Evolutionary conservation across 2,113 vertebrate genomes (phyloP), one percentile per base, ranked within the genome.

Genomic region (Tachycineta bicolor): DNA sequence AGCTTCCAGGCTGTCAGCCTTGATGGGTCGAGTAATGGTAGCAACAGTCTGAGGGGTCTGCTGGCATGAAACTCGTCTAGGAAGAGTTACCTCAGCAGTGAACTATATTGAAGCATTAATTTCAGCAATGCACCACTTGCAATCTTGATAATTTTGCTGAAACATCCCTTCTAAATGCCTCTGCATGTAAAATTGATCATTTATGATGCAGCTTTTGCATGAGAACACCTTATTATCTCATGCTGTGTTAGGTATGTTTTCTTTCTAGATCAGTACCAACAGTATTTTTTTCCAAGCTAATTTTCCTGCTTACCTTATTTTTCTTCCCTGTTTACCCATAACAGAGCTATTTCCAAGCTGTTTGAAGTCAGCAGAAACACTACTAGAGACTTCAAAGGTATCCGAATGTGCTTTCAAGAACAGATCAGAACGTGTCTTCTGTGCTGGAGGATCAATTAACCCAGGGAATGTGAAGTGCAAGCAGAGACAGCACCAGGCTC

Each of bases 311-410:
- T 1, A 2, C 50, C 52, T 74, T 81, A 52, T 92, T 87, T 90
- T 95, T 90, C 58, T 68, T 92, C 12, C 29, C 10, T 64, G 33
- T 78, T 85, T 81, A 70, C 29, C 39, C 33, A 9, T 26, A 44
- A 26, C 31, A 85, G 46, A 87, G 29, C n/a, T 65, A 64, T 64
- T 68, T 10, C 16, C 39, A 89, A 79, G 18, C 7, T 91, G 37
- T 82, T 69, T 76, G 89, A 85, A 94, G 70, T 69, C 58, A 80
- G 29, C 33, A 65, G 68, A 86, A 94, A 31, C 39, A 52, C n/a
- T 80, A 3, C 24, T 41, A 28, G 9, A 63, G 34, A 87, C 55
- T 76, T 95, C 94, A 96, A 91, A 91, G 81, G 67, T 82, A 55
- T 25, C 3, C 31, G 52, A 67, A 60, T 55, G 22, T 34, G 31